These are phyloP conservation scores for Potamarius usumacintae DNA, from an alignment of 2,113 vertebrate genomes.

Conservation along the genomic window DNA sequence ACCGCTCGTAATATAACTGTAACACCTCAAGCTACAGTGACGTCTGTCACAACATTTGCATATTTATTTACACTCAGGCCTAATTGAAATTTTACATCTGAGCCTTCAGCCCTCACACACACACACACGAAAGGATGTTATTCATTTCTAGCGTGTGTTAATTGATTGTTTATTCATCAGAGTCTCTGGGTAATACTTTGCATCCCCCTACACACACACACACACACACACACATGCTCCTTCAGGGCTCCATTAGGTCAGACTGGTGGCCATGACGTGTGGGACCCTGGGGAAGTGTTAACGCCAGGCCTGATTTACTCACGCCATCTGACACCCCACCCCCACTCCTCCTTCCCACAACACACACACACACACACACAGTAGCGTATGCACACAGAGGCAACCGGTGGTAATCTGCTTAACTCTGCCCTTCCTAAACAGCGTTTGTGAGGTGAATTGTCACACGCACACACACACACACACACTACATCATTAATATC, in stretches of 20 bases:
- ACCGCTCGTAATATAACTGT: conserved; percentile 16
- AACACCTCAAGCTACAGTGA: conserved; percentile 25
- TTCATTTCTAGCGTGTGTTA: conserved; percentile 64
- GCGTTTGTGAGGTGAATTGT: background rate
- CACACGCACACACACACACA: conserved; percentile 11
- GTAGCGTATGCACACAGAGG: background rate
- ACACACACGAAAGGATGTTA: conserved; percentile 50
- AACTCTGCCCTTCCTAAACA: background rate
- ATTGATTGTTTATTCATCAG: conserved; percentile 67
- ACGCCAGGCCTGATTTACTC: conserved; percentile 88
- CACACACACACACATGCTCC: conserved; percentile 37
- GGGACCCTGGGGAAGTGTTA: conserved; percentile 85
- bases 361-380: conserved; percentile 44
- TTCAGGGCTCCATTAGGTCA: conserved; percentile 82
- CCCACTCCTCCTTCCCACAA: background rate
- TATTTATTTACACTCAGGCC: conserved; percentile 47
- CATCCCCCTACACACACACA: conserved; percentile 23
- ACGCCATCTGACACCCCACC: conserved; percentile 75
- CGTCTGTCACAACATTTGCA: conserved; percentile 37
- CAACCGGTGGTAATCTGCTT: conserved; percentile 35
- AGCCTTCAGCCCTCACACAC: conserved; percentile 10
- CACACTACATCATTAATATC: background rate
- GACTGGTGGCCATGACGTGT: conserved; percentile 88
- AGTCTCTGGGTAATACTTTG: conserved; percentile 47
- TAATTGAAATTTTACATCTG: conserved; percentile 42